Evolutionary conservation across 2,888 invertebrate genomes (phyloP).

Genomic region (Bibio marci): DNA sequence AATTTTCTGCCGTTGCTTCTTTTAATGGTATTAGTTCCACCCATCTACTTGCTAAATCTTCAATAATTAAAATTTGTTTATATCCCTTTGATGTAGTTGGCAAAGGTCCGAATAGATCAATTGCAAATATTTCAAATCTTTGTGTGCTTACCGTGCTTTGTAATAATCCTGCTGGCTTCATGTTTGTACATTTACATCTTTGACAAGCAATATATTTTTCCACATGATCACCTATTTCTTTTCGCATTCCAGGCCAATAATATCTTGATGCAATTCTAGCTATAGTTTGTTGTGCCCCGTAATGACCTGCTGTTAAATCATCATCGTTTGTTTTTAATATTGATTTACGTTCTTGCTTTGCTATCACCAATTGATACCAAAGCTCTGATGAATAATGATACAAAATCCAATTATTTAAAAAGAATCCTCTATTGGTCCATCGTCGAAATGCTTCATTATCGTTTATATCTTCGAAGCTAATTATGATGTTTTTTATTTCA

Average conservation of each 20-base stretch:
- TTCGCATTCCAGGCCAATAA: conserved; percentile 16
- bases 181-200: conserved; percentile 16
- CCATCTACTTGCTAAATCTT: conserved; percentile 14
- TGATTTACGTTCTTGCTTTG: conserved; percentile 6
- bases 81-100: conserved; percentile 9
- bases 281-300: conserved; percentile 12
- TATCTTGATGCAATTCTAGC: conserved; percentile 11
- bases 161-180: conserved; percentile 18
- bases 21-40: conserved; percentile 14
- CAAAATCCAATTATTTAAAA: conserved; percentile 12
- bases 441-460: conserved; percentile 3
- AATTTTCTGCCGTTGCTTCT: conserved; percentile 11
- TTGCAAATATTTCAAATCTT: conserved; percentile 9
- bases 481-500: neutral
- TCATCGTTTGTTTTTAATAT: conserved; percentile 8
- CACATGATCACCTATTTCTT: conserved; percentile 13
- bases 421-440: conserved; percentile 12
- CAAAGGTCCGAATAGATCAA: conserved; percentile 17
- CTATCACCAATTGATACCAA: conserved; percentile 9
- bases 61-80: conserved; percentile 14
- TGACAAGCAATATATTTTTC: conserved; percentile 16
- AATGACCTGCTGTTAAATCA: conserved; percentile 15
- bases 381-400: conserved; percentile 7
- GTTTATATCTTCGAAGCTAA: neutral
- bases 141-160: conserved; percentile 14